Base-by-base conservation (phyloP, 1,140 invertebrate genomes). In the Gyrodactylus bullatarudis region DNA sequence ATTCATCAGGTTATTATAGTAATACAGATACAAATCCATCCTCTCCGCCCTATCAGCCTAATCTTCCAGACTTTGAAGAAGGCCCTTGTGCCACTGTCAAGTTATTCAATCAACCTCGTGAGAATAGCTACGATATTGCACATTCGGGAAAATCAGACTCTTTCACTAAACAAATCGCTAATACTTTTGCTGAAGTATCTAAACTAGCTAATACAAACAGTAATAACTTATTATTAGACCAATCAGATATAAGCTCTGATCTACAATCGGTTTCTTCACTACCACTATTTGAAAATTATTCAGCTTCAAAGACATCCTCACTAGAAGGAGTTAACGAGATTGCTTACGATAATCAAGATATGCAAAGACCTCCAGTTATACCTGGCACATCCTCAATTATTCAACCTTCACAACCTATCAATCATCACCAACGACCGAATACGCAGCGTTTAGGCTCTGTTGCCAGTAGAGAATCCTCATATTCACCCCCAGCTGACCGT, bases 401-500 rank as follows among this genome's bases (percentile, higher is more conserved):
- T 54, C 34, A 54, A n/a, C 8, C n/a, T 8, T n/a, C n/a, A n/a
- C 8, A 54, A 8, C 34, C 34, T 8, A 8, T 16, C 8, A 54
- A 8, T 54, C 8, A 8, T 54, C 8, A 8, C 34, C n/a, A 16
- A 8, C 34, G 34, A 54, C 34, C 34, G 8, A 54, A 54, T 54
- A 16, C 8, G 8, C 34, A 54, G n/a, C 34, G 34, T n/a, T n/a
- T 54, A 16, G 34, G 34, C 8, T 54, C 34, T 54, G 34, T 54
- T 26, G 21, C 70, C 1, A 23, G 21, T 26, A n/a, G 70, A 2
- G 70, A 71, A 25, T 71, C 70, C 20, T 23, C 21, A 20, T 71
- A 71, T 26, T 71, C 70, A 19, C 70, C 70, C 1, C 70, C 70
- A 26, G 70, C 70, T 20, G 70, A 71, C 23, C 21, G 70, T n/a